These are phyloP conservation scores for Recurvirostra avosetta DNA, from an alignment of 2,113 vertebrate genomes.

Conservation along the genomic window DNA sequence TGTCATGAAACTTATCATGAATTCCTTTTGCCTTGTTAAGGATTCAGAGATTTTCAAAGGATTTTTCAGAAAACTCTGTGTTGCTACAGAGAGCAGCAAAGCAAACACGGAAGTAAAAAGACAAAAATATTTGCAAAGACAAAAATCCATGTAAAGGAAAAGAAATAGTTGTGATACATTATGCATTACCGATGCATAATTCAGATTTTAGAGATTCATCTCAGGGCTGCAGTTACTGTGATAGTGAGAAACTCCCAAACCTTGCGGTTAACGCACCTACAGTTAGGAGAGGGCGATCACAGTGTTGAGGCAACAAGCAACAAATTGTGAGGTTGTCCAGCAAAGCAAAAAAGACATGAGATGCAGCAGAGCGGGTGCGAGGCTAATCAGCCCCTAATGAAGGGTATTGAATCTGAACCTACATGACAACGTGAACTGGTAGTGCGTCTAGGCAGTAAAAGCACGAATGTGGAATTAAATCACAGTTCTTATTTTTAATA, in stretches of 20 bases:
- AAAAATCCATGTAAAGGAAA: neutral
- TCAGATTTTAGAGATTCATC: neutral
- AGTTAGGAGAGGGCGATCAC: neutral
- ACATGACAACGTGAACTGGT: neutral
- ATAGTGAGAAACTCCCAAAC: neutral
- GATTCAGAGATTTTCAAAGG: neutral
- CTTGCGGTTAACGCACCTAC: neutral
- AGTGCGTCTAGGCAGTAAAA: neutral
- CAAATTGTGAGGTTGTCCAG: neutral
- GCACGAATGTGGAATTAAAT: neutral
- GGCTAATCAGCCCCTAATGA: neutral
- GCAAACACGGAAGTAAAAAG: neutral
- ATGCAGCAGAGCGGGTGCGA: neutral
- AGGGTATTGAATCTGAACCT: neutral
- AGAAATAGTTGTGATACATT: neutral
- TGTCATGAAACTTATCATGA: neutral
- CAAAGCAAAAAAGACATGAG: neutral
- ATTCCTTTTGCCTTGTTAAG: conserved; percentile 1
- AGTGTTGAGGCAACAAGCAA: neutral
- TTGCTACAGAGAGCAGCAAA: neutral
- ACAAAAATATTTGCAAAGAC: neutral
- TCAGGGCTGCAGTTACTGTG: neutral
- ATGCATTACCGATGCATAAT: conserved; percentile 7
- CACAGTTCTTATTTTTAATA: neutral
- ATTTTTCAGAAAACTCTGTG: neutral